A percentile compares a stretch with the other conserved stretches of the same genome.
phyloP scores from a whole-genome alignment of 1,140 invertebrate species.

The Brachionus paranguensis region DNA sequence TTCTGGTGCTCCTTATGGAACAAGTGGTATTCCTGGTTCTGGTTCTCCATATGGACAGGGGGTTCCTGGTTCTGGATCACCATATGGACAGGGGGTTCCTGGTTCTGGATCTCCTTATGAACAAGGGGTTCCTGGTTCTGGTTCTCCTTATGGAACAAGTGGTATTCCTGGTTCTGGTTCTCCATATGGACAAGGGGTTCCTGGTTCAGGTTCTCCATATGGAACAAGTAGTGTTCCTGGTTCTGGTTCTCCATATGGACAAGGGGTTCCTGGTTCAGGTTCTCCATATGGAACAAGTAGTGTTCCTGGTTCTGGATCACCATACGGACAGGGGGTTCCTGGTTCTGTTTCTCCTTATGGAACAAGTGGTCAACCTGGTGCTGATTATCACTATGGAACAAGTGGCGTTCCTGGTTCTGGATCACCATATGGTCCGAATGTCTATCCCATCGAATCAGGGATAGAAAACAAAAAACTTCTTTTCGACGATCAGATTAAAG shows the following conservation, averaged over 20 bases:
- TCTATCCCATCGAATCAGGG: too few relatives aligned
- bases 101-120: neutral
- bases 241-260: neutral
- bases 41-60: neutral
- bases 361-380: neutral
- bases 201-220: neutral
- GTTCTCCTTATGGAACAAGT: neutral
- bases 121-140: neutral
- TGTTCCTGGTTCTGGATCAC: neutral
- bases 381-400: neutral
- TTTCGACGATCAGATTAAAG: neutral
- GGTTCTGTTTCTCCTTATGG: neutral
- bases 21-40: neutral
- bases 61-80: neutral
- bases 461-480: neutral
- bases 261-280: neutral
- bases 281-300: neutral
- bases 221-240: neutral
- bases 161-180: neutral
- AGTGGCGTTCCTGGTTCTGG: neutral
- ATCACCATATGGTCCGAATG: neutral
- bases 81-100: neutral
- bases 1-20: neutral
- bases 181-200: neutral
- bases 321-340: neutral